phyloP scores from a whole-genome alignment of 2,113 vertebrate species.

The Greenwoodochromis staneri region DNA sequence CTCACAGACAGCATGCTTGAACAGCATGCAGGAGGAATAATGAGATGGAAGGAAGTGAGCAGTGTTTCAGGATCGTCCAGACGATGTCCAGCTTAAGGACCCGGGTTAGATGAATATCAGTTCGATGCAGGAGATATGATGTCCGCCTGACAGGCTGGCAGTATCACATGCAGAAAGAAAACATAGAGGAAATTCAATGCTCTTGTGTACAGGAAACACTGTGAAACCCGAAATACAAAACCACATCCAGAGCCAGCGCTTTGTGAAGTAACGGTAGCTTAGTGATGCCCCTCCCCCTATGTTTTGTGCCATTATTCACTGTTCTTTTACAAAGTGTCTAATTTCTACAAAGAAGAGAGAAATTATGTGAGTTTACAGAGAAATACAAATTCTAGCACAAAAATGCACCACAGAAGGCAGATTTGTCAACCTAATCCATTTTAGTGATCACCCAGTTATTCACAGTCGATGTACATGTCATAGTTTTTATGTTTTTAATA shows the following conservation, averaged over 20 bases:
- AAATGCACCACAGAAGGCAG: rapidly evolving
- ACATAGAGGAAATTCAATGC: not conserved
- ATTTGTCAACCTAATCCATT: not conserved
- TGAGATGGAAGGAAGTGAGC: not conserved
- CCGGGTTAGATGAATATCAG: not conserved
- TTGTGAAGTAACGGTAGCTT: not conserved
- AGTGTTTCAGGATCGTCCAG: not conserved
- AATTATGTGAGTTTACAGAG: not conserved
- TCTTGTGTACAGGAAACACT: constrained; percentile 14
- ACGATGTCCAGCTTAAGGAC: not conserved
- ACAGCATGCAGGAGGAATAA: not conserved
- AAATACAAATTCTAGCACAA: not conserved
- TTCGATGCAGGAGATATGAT: not conserved
- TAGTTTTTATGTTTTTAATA: not conserved
- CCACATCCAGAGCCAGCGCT: not conserved
- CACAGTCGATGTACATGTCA: not conserved
- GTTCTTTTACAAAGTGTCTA: not conserved
- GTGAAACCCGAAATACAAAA: not conserved
- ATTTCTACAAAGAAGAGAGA: not conserved
- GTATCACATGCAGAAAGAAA: not conserved
- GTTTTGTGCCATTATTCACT: not conserved
- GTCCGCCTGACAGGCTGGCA: not conserved
- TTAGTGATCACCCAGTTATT: not conserved
- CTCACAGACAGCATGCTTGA: not conserved
- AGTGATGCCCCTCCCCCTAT: not conserved